Evolutionary conservation across 2,797 vertebrate species (phyloP).

Genomic region (Pipistrellus kuhlii): DNA sequence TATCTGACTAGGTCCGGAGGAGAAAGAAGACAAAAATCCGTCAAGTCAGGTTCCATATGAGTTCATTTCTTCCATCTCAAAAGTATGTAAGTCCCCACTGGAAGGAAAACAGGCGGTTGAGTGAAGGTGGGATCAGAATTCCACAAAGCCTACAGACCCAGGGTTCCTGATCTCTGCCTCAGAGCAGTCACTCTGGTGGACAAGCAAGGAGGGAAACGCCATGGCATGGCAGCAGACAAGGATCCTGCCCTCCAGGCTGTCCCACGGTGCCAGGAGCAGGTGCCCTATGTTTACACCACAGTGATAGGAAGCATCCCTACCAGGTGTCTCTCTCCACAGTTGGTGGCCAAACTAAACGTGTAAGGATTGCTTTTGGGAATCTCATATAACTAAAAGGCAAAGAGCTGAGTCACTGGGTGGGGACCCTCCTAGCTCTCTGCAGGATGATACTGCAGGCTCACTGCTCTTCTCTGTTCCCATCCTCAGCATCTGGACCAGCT

Average conservation of each 20-base stretch:
- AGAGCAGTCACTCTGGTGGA: not conserved
- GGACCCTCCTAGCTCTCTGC: not conserved
- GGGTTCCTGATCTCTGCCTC: not conserved
- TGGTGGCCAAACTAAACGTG: not conserved
- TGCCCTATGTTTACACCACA: not conserved
- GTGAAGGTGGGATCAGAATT: not conserved
- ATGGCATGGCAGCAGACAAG: not conserved
- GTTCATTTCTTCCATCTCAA: not conserved
- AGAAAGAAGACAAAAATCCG: not conserved
- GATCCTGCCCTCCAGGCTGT: not conserved
- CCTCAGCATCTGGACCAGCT: not conserved
- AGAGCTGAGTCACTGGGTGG: not conserved
- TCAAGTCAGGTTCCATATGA: not conserved
- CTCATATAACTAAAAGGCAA: not conserved
- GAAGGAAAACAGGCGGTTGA: not conserved
- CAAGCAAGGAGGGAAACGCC: not conserved
- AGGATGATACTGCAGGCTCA: fast-evolving
- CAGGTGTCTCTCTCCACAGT: not conserved
- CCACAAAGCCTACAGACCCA: not conserved
- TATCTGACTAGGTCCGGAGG: conserved; percentile 3
- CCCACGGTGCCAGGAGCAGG: not conserved
- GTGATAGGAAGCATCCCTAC: not conserved
- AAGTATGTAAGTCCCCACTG: not conserved
- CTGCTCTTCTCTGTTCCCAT: not conserved
- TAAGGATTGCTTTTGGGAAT: not conserved